Conservation (phyloP, 2,797 vertebrate genomes). For the Danio aesculapii region DNA sequence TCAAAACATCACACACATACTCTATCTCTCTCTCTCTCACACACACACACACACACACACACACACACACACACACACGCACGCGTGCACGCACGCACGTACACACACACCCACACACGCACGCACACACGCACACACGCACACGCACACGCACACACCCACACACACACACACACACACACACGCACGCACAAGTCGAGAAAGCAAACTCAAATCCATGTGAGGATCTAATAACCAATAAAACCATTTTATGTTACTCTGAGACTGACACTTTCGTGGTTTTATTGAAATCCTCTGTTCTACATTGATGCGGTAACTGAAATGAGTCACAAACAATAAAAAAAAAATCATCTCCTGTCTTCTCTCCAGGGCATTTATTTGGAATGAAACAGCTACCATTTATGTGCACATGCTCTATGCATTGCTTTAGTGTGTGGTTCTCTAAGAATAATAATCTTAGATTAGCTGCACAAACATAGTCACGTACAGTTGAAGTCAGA, state of each 20-base stretch:
- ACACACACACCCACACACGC: no score
- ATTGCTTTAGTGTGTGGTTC: neutral
- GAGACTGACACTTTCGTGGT: conserved; percentile 13
- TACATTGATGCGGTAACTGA: conserved; percentile 9
- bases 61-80: no score
- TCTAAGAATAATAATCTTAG: neutral
- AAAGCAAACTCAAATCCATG: conserved; percentile 49
- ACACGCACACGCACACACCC: no score
- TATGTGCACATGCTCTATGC: neutral
- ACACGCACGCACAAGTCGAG: no score
- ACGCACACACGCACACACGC: no score
- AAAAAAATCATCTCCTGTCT: neutral
- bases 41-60: no score
- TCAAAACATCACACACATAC: no score
- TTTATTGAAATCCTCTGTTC: conserved; percentile 5
- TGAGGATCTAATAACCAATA: conserved; percentile 10
- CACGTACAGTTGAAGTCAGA: no score
- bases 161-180: no score
- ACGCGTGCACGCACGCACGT: no score
- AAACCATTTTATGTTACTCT: conserved; percentile 2
- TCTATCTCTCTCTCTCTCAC: no score
- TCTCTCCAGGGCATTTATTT: neutral
- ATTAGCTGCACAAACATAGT: neutral
- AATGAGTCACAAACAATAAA: conserved; percentile 16
- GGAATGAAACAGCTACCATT: neutral